Evolutionary conservation across 2,113 vertebrate genomes (phyloP), one percentile per base, ranked within the genome.

Genomic region (Centrocercus urophasianus): DNA sequence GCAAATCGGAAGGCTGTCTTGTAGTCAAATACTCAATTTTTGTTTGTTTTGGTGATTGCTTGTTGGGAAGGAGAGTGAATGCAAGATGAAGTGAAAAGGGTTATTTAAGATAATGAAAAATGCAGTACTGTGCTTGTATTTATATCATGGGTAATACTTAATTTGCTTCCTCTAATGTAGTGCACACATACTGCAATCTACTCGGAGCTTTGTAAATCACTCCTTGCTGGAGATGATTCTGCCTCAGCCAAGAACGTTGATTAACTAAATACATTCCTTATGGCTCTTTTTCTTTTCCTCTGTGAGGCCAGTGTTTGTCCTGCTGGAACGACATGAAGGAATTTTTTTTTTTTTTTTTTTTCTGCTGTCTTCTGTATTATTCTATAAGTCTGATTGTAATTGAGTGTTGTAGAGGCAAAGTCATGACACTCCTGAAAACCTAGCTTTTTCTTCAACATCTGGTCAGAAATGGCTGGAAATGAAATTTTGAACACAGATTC

Each of bases 261-360:
- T 90, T 79, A 28, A 92, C 17, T 77, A 90, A 96, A 93, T 93
- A 83, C 13, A 76, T 76, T 96, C 80, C 91, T 86, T 82, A 92
- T 48, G 84, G 22, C 61, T 86, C 18, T 54, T 57, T 40, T 66
- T 38, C 38, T 36, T 63, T 32, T 16, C 54, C 60, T 91, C 56
- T 76, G 56, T 32, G 86, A 73, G 50, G 71, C 66, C 87, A 91
- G 18, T 28, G 19, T 64, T 88, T 71, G 45, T 84, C 52, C 60
- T 32, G 3, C 52, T 11, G 8, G 54, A 83, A 85, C 38, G 60
- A 79, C 32, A 80, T 8, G 5, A 91, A 91, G 30, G 22, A 71
- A 79, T 18, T 77, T 32, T 20, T 19, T 11, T n/a, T 25, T 60
- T 34, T 34, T 34, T 34, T 25, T 60, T 48, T 48, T 40, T 40